phyloP scores from a whole-genome alignment of 2,113 vertebrate genomes.

The Pithys albifrons region DNA sequence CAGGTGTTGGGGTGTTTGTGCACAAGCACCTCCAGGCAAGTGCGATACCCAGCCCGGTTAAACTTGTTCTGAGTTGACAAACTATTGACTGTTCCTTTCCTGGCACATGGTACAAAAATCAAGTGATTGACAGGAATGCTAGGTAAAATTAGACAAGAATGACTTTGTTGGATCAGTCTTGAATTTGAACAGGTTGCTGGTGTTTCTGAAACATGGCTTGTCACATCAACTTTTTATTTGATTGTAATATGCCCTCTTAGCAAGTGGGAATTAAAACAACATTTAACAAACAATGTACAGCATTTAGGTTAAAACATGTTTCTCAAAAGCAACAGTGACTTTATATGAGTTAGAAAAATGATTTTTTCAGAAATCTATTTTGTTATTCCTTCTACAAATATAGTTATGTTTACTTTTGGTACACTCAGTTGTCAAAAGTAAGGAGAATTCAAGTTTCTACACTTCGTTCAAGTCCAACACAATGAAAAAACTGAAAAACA shows the following conservation, averaged over 20 bases:
- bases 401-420: conserved; percentile 1
- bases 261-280: background rate
- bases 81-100: conserved; percentile 10
- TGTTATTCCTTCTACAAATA: background rate
- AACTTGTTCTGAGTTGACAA: conserved; percentile 1
- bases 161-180: background rate
- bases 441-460: background rate
- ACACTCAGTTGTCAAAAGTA: background rate
- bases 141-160: background rate
- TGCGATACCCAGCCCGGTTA: background rate
- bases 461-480: background rate
- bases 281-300: background rate
- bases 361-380: conserved; percentile 14
- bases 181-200: background rate
- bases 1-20: background rate
- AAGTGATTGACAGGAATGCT: background rate
- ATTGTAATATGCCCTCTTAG: background rate
- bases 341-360: background rate
- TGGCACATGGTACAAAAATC: background rate
- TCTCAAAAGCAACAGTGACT: background rate
- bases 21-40: background rate
- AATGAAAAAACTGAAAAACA: background rate
- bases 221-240: conserved; percentile 22
- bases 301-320: background rate
- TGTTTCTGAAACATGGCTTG: background rate